A percentile compares a stretch with the other conserved stretches of the same genome.
These are phyloP conservation scores for Panurus biarmicus DNA, from an alignment of 2,113 vertebrate species.

Conservation along the genomic window DNA sequence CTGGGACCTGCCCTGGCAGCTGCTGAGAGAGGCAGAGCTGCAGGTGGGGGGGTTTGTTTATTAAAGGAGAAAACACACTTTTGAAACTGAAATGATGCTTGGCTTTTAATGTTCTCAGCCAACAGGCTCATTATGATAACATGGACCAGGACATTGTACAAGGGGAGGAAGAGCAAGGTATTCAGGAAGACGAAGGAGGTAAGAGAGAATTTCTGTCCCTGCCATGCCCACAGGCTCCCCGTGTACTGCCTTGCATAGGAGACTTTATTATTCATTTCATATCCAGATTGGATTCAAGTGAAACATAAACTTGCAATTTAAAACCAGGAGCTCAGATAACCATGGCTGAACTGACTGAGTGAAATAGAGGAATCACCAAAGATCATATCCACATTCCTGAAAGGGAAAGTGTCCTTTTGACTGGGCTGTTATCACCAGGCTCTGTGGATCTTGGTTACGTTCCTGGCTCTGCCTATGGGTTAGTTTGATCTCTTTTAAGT, in stretches of 20 bases:
- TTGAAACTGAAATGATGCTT: neutral
- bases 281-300: neutral
- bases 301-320: neutral
- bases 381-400: neutral
- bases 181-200: conserved; percentile 80
- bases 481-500: neutral
- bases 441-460: neutral
- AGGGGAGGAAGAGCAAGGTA: conserved; percentile 75
- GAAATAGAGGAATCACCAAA: neutral
- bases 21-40: neutral
- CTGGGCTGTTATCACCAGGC: neutral
- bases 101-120: conserved; percentile 68
- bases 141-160: conserved; percentile 83
- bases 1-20: neutral
- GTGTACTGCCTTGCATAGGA: neutral
- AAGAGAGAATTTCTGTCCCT: neutral
- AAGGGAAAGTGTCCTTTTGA: neutral
- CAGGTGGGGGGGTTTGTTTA: neutral
- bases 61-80: neutral
- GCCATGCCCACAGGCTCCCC: neutral
- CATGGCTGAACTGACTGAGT: neutral
- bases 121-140: conserved; percentile 77
- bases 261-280: neutral
- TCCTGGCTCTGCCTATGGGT: neutral
- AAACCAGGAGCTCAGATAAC: neutral